A percentile compares a stretch with the other conserved stretches of the same genome.
Conservation (phyloP, 1,140 invertebrate species). For the Drosophila bocki region DNA sequence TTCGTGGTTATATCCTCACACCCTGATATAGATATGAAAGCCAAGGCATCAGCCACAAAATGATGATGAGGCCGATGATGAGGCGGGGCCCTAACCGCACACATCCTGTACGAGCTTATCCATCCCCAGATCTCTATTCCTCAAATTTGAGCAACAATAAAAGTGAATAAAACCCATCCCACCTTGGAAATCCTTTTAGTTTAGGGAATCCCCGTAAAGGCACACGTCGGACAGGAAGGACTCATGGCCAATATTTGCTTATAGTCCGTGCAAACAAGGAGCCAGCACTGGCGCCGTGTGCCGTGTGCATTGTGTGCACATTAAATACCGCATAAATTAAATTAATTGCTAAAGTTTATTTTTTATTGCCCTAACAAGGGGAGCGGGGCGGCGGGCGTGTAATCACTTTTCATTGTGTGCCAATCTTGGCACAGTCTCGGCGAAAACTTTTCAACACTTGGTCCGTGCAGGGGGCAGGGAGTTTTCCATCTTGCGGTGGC, state of each 20-base stretch:
- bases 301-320: slow-evolving; percentile 30
- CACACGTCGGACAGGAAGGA: slow-evolving; percentile 11
- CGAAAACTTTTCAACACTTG: slow-evolving; percentile 57
- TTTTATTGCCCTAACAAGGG: slow-evolving; percentile 50
- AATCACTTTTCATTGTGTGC: slow-evolving; percentile 67
- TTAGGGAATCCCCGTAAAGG: background rate
- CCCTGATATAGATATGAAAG: slow-evolving; percentile 32
- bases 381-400: slow-evolving; percentile 24
- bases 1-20: slow-evolving; percentile 21
- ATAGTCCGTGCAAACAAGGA: slow-evolving; percentile 5
- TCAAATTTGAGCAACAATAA: slow-evolving; percentile 30
- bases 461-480: background rate
- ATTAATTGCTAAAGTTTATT: slow-evolving; percentile 79
- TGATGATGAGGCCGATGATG: slow-evolving; percentile 25
- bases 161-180: slow-evolving; percentile 6
- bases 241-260: slow-evolving; percentile 46
- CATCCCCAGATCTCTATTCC: slow-evolving; percentile 8
- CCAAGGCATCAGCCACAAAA: slow-evolving; percentile 36
- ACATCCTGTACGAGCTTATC: slow-evolving; percentile 5
- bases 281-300: background rate
- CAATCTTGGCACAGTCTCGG: slow-evolving; percentile 62
- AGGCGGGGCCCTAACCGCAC: slow-evolving; percentile 18
- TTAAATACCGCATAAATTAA: slow-evolving; percentile 71
- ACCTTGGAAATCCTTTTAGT: slow-evolving; percentile 23
- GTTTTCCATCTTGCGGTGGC: slow-evolving; percentile 37